Percentiles rank a stretch among this genome's conserved stretches.
phyloP scores from a whole-genome alignment of 1,140 invertebrate species.

The Zophobas morio region DNA sequence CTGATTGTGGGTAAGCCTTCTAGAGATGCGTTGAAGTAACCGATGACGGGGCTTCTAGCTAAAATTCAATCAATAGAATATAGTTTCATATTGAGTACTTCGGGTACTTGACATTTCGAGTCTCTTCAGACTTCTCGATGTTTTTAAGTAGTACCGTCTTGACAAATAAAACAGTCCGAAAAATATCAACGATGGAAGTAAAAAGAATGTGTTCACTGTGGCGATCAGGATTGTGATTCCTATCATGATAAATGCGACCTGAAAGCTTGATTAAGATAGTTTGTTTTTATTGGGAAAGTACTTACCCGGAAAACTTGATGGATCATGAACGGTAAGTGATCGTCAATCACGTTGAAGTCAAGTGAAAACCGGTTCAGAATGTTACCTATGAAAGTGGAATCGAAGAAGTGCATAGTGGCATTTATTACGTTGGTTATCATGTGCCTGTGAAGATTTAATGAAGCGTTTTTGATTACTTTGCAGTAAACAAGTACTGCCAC shows the following conservation, averaged over 20 bases:
- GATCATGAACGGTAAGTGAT: conserved; percentile 59
- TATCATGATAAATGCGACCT: too few relatives aligned
- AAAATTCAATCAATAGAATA: background rate
- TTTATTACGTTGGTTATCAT: conserved; percentile 76
- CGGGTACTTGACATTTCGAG: too few relatives aligned
- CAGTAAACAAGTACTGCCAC: too few relatives aligned
- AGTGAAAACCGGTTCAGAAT: conserved; percentile 77
- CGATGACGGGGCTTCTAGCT: conserved; percentile 86
- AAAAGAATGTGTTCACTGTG: too few relatives aligned
- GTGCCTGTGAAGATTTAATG: conserved; percentile 75
- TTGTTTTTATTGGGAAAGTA: background rate
- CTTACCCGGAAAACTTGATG: background rate
- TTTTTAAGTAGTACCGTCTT: too few relatives aligned
- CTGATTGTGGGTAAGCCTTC: conserved; percentile 91
- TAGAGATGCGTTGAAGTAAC: conserved; percentile 88
- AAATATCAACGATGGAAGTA: too few relatives aligned
- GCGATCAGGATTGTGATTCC: too few relatives aligned
- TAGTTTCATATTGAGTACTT: too few relatives aligned
- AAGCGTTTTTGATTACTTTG: conserved; percentile 71
- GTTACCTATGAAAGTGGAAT: conserved; percentile 69
- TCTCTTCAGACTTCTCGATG: too few relatives aligned
- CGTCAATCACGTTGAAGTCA: conserved; percentile 78
- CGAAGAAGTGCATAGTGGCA: conserved; percentile 78
- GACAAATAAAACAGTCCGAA: too few relatives aligned
- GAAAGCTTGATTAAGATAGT: too few relatives aligned